These are phyloP conservation scores for Thereva nobilitata DNA, from an alignment of 2,888 invertebrate genomes.

Conservation along the genomic window DNA sequence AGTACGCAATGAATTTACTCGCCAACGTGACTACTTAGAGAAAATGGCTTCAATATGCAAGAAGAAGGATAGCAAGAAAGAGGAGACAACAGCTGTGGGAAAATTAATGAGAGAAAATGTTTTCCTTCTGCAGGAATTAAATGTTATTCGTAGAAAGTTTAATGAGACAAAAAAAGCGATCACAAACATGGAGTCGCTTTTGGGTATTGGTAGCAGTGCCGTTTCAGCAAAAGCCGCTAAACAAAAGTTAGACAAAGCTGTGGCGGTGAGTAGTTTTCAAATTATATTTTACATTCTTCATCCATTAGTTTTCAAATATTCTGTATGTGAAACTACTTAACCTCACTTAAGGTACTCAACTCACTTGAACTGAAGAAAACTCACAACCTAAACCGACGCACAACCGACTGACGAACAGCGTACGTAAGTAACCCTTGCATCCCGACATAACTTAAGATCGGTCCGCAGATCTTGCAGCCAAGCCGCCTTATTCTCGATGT, in stretches of 20 bases:
- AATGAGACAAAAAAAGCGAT: slow-evolving; percentile 68
- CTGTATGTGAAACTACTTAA: no score
- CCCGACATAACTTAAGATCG: no score
- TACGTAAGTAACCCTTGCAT: no score
- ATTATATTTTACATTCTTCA: no score
- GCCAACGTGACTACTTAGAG: slow-evolving; percentile 83
- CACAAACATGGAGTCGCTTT: slow-evolving; percentile 72
- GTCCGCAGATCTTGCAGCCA: no score
- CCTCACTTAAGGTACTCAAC: no score
- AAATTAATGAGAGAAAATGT: slow-evolving; percentile 79
- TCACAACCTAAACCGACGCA: neutral
- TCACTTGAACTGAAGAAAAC: neutral
- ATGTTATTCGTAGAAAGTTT: slow-evolving; percentile 71
- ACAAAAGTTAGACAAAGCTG: slow-evolving; percentile 66
- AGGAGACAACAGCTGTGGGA: slow-evolving; percentile 59
- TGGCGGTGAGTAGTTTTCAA: slow-evolving; percentile 54
- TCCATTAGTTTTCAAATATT: no score
- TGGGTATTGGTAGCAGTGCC: slow-evolving; percentile 65
- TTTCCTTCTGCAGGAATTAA: slow-evolving; percentile 75
- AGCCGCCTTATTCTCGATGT: no score
- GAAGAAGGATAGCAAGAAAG: slow-evolving; percentile 47
- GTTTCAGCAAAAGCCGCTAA: slow-evolving; percentile 66
- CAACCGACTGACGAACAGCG: no score
- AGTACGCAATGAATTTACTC: slow-evolving; percentile 73
- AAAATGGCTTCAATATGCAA: slow-evolving; percentile 50